These are phyloP conservation scores for Bedellia somnulentella DNA, from an alignment of 2,888 invertebrate genomes.

Conservation along the genomic window DNA sequence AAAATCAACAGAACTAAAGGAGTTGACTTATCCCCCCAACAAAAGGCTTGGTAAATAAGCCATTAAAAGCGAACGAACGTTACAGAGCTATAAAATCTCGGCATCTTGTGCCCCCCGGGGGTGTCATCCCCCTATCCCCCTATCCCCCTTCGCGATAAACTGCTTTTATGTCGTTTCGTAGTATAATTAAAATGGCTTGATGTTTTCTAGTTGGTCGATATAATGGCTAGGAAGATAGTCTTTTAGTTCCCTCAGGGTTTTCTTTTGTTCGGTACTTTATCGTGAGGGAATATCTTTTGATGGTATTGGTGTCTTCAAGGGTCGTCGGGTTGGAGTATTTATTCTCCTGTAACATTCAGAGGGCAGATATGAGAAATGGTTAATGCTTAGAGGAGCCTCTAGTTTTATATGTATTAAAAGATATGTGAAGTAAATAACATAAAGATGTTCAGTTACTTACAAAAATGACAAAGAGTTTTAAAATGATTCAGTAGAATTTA, in stretches of 20 bases:
- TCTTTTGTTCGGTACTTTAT: neutral
- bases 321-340: no score
- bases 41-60: slow-evolving; percentile 57
- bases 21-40: slow-evolving; percentile 25
- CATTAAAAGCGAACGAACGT: slow-evolving; percentile 56
- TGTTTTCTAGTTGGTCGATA: slow-evolving; percentile 22
- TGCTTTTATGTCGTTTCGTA: slow-evolving; percentile 52
- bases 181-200: slow-evolving; percentile 54
- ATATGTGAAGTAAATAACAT: no score
- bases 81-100: slow-evolving; percentile 56
- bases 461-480: no score
- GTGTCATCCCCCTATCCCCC: slow-evolving; percentile 13
- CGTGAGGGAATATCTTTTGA: neutral
- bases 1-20: slow-evolving; percentile 44
- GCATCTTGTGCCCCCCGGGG: slow-evolving; percentile 44
- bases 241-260: neutral
- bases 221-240: slow-evolving; percentile 12
- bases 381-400: no score
- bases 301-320: neutral
- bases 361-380: no score
- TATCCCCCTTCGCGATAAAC: slow-evolving; percentile 35
- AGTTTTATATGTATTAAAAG: no score
- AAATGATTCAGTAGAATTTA: no score
- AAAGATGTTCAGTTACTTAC: no score
- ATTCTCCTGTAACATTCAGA: no score